Conservation (phyloP, 2,888 invertebrate species). For the Meganola albula region DNA sequence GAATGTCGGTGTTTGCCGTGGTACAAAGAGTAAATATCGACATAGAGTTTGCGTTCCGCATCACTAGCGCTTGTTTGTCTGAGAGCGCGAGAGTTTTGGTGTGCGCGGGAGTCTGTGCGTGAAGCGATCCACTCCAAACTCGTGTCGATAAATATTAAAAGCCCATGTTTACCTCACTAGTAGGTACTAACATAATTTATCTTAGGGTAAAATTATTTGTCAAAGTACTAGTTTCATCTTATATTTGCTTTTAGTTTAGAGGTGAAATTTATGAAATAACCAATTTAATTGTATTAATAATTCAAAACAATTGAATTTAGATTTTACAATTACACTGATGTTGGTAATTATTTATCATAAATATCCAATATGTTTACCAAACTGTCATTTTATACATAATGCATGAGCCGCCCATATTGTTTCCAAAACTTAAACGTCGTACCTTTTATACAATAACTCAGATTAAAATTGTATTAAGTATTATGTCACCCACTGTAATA, state of each 20-base stretch:
- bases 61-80: conserved; percentile 71
- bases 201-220: conserved; percentile 22
- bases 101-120: conserved; percentile 52
- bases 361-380: conserved; percentile 55
- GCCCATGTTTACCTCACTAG: conserved; percentile 55
- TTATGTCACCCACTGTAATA: conserved; percentile 70
- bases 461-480: conserved; percentile 72
- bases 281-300: no score
- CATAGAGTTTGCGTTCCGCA: conserved; percentile 75
- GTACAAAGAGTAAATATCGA: conserved; percentile 60
- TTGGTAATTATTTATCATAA: conserved; percentile 61
- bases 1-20: conserved; percentile 67
- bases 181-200: conserved; percentile 47
- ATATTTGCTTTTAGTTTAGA: no score
- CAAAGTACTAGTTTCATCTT: no score
- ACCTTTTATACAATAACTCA: conserved; percentile 66
- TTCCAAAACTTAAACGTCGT: conserved; percentile 60
- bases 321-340: conserved; percentile 57
- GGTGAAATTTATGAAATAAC: no score
- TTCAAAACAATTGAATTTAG: no score
- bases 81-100: conserved; percentile 46
- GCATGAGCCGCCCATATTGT: conserved; percentile 65
- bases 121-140: conserved; percentile 67
- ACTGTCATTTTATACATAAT: conserved; percentile 55
- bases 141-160: conserved; percentile 63